These are phyloP conservation scores for Antennarius striatus DNA, from an alignment of 2,113 vertebrate genomes.

Conservation along the genomic window DNA sequence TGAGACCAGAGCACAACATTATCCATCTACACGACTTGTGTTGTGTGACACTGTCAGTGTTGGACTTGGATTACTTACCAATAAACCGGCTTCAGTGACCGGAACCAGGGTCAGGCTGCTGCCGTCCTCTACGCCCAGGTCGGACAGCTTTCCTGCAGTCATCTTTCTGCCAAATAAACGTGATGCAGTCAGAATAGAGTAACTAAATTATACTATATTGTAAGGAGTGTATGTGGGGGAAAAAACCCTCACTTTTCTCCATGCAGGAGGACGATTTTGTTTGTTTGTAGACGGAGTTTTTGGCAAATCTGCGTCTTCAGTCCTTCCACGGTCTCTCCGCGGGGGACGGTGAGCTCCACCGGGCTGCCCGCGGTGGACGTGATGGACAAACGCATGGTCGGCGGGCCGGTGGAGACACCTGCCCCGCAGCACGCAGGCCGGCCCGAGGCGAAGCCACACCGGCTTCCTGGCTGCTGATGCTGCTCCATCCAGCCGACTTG, in stretches of 20 bases:
- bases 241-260: conserved; percentile 83
- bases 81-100: conserved; percentile 88
- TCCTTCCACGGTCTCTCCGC: conserved; percentile 87
- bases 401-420: conserved; percentile 60
- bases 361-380: conserved; percentile 86
- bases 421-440: conserved; percentile 17
- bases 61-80: conserved; percentile 75
- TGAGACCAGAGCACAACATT: background rate
- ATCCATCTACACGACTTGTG: background rate
- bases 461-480: background rate
- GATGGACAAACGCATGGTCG: conserved; percentile 83
- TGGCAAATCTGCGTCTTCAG: conserved; percentile 85
- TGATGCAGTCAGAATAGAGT: background rate
- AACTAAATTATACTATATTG: background rate
- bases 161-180: conserved; percentile 79
- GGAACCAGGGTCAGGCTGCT: conserved; percentile 92
- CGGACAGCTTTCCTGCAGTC: conserved; percentile 86
- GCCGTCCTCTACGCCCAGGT: conserved; percentile 87
- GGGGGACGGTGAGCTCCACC: conserved; percentile 84
- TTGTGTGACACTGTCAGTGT: background rate
- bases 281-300: conserved; percentile 84
- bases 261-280: conserved; percentile 85
- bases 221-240: background rate
- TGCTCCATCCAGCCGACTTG: conserved; percentile 19
- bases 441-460: conserved; percentile 22